Evolutionary conservation across 2,888 invertebrate species (phyloP), one percentile per base, ranked within the genome.

Genomic region (Drosophila hamatofila): DNA sequence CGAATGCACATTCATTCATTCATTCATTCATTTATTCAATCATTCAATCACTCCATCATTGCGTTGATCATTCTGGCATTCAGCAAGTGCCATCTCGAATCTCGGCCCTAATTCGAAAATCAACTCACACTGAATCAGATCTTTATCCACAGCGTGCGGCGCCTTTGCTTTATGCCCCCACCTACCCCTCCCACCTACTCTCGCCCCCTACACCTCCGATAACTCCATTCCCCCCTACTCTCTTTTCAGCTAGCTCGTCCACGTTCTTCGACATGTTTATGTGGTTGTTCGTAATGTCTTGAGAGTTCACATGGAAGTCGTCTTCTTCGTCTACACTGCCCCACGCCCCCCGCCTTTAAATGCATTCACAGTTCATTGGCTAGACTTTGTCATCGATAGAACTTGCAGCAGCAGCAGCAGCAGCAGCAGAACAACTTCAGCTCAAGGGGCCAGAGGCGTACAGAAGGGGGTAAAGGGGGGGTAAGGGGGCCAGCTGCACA

Each of bases 361-460:
- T 75, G 56, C 66, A 68, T 64, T 68, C 69, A 69, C 61, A 82
- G 83, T 80, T 82, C 81, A 81, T 85, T 73, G 76, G 64, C 83
- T 80, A 69, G 81, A 75, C 84, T 55, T 69, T 76, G 77, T 67
- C 75, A 71, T 66, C 62, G 52, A 56, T 37, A 55, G 54, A 72
- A 41, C 55, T 35, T 39, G 42, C 21, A 35, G 30, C 51, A 27
- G 48, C 48, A 46, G 48, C 23, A 16, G 46, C 41, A 21, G 21
- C 21, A n/a, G n/a, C 23, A 18, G 49, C 12, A 42, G 27, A 44
- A 4, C 44, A 44, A 37, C 6, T 23, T 18, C 7, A 8, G 18
- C 16, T 27, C 30, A 7, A 27, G 11, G 7, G 14, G 27, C 0
- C 12, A 23, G 16, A n/a, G 3, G n/a, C 9, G 14, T n/a, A 0